A percentile compares a stretch with the other conserved stretches of the same genome.
phyloP scores from a whole-genome alignment of 2,888 invertebrate genomes.

The Onthophagus sagittarius region DNA sequence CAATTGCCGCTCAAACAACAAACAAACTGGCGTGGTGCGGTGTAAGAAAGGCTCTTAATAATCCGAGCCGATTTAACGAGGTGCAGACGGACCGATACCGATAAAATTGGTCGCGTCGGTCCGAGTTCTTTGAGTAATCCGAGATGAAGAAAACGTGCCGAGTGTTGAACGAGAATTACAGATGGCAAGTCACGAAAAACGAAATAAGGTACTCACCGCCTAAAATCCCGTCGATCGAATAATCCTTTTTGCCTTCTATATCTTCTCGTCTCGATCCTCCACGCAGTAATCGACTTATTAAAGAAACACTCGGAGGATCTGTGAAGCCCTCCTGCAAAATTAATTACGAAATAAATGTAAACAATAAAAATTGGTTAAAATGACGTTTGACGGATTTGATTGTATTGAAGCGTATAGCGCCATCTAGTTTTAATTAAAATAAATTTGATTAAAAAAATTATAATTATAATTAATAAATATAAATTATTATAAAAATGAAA shows the following conservation, averaged over 20 bases:
- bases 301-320: conserved; percentile 89
- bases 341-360: background rate
- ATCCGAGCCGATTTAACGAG: background rate
- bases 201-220: conserved; percentile 44
- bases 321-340: conserved; percentile 74
- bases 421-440: no score
- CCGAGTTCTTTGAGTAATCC: background rate
- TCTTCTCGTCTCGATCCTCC: conserved; percentile 68
- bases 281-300: conserved; percentile 86
- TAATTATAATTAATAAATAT: no score
- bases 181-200: background rate
- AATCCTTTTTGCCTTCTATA: conserved; percentile 69
- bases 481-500: no score
- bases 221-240: conserved; percentile 68
- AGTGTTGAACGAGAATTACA: background rate
- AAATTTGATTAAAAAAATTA: no score
- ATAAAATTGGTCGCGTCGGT: background rate
- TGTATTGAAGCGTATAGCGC: no score
- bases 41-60: background rate
- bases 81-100: background rate
- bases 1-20: background rate
- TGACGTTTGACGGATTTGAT: no score
- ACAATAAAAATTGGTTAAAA: no score
- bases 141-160: background rate
- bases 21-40: background rate